A percentile compares a stretch with the other conserved stretches of the same genome.
Evolutionary conservation across 2,797 vertebrate genomes (phyloP).

Genomic region (Myiotriccus ornatus): DNA sequence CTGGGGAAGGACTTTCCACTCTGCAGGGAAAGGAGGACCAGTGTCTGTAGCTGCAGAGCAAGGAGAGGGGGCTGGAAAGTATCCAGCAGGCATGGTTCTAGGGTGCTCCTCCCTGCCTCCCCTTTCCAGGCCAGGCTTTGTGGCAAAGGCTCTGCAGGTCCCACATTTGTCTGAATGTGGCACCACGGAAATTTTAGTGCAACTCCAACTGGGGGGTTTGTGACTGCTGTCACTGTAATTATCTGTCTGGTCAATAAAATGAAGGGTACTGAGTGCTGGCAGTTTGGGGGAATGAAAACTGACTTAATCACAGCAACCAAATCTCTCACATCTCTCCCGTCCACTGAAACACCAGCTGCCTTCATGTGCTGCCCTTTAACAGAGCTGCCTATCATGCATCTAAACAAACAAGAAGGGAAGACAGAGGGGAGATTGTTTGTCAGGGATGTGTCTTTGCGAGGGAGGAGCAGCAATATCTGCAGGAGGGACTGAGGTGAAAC

Average conservation of each 20-base stretch:
- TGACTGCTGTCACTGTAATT: conserved; percentile 28
- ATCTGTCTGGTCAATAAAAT: conserved; percentile 52
- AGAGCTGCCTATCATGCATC: conserved; percentile 65
- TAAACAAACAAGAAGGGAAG: conserved; percentile 71
- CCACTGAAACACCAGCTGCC: conserved; percentile 28
- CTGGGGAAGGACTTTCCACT: neutral
- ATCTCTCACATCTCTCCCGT: conserved; percentile 48
- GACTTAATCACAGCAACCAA: conserved; percentile 57
- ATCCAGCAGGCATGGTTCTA: neutral
- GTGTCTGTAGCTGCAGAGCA: neutral
- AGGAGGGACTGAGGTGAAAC: conserved; percentile 76
- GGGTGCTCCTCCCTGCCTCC: neutral
- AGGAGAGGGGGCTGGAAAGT: neutral
- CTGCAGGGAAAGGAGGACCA: neutral
- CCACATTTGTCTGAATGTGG: accelerated
- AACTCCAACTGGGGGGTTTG: neutral
- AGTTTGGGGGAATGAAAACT: conserved; percentile 30
- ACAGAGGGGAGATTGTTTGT: conserved; percentile 72
- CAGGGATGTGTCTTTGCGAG: conserved; percentile 60
- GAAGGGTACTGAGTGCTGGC: conserved; percentile 11
- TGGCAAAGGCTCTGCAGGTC: neutral
- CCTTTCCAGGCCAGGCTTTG: neutral
- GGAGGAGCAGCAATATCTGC: conserved; percentile 71
- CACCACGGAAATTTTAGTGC: neutral
- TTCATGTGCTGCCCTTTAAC: conserved; percentile 57